Conservation (phyloP, 2,797 vertebrate genomes). For the Todus mexicanus region DNA sequence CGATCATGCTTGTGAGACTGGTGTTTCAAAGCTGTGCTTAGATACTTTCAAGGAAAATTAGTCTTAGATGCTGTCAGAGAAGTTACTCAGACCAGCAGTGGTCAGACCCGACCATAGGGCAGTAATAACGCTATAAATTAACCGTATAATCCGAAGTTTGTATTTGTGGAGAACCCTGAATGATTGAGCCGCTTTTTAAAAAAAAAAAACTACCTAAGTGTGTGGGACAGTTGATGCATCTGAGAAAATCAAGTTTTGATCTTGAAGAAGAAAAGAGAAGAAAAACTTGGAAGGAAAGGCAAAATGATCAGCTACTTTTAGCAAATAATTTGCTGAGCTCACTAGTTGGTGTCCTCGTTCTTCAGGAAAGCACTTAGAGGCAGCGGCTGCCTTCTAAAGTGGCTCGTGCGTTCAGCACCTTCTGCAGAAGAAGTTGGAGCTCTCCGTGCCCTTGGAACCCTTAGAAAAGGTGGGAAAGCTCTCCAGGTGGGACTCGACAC, state of each 20-base stretch:
- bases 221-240: neutral
- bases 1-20: neutral
- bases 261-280: neutral
- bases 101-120: neutral
- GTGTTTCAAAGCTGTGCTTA: neutral
- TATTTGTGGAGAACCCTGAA: neutral
- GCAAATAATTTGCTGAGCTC: neutral
- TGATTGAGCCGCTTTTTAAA: neutral
- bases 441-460: no score
- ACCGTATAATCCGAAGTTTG: neutral
- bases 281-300: neutral
- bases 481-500: neutral
- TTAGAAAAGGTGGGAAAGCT: neutral
- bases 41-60: neutral
- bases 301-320: neutral
- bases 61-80: neutral
- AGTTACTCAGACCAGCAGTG: neutral
- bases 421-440: neutral
- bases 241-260: neutral
- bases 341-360: neutral
- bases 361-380: neutral
- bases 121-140: neutral
- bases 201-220: neutral
- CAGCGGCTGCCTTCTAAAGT: neutral
- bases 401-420: neutral